These are phyloP conservation scores for Limnephilus auricula DNA, from an alignment of 2,888 invertebrate genomes.

Conservation along the genomic window DNA sequence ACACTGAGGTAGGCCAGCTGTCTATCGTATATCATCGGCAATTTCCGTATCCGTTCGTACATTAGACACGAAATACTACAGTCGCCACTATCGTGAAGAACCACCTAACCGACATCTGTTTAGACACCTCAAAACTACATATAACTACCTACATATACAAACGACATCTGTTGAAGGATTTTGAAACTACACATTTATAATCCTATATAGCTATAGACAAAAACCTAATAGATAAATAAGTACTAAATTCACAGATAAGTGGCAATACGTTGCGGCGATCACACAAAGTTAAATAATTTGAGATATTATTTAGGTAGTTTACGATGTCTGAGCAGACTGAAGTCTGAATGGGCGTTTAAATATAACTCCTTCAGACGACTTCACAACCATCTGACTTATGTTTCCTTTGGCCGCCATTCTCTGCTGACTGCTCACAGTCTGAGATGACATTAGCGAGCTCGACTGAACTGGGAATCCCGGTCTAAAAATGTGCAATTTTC, in stretches of 20 bases:
- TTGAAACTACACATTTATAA: no score
- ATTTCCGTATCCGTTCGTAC: no score
- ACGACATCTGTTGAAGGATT: no score
- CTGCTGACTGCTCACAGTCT: background rate
- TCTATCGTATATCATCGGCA: no score
- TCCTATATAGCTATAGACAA: no score
- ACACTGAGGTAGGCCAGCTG: no score
- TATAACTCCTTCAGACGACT: conserved; percentile 52
- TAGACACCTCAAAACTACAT: no score
- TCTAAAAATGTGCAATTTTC: conserved; percentile 15
- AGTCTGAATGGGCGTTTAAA: conserved; percentile 57
- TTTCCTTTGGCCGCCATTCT: conserved; percentile 25
- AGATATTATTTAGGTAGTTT: conserved; percentile 12
- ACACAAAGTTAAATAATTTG: background rate
- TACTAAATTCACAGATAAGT: background rate
- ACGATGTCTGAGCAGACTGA: conserved; percentile 49
- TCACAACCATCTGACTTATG: conserved; percentile 51
- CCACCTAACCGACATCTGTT: no score
- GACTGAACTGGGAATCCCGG: conserved; percentile 8
- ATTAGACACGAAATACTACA: no score
- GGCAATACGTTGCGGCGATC: background rate
- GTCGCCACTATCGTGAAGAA: no score
- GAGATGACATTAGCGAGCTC: background rate
- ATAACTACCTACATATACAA: no score
- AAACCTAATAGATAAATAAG: background rate